Evolutionary conservation across 2,888 invertebrate genomes (phyloP), one percentile per base, ranked within the genome.

Genomic region (Eueremaeus valkanovi): DNA sequence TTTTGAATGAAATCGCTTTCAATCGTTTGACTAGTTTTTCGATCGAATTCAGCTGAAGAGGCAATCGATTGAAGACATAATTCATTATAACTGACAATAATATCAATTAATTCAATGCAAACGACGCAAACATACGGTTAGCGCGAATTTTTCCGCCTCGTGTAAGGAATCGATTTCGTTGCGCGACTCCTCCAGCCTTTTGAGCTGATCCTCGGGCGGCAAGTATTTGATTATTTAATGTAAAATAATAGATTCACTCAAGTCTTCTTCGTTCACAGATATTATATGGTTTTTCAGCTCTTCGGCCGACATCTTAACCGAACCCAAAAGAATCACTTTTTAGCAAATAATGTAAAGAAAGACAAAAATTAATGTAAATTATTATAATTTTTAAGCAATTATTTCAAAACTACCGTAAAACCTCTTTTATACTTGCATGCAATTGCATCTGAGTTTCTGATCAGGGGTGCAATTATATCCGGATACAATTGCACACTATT

Each of bases 121-220:
- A 31, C 42, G 36, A n/a, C 11, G 40, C 29, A 77, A 73, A 82
- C 85, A 83, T 82, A 89, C 88, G 36, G 92, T 92, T 0, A 95
- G 90, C 72, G 92, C 92, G 84, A 98, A 98, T 83, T 93, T 94
- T 83, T 99, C 99, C 0, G 97, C 94, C 80, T 95, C 95, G 0
- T 92, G 91, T 77, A 95, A 84, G 16, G 93, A 91, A 73, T 90
- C 88, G 81, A 91, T 91, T 24, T 88, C 87, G 77, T 89, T 89
- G 81, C 92, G 91, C 1, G 68, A 45, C 78, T 91, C 90, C 36
- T 92, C 89, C 11, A 99, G 84, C 80, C 92, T 90, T 79, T 90
- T 90, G 27, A 99, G 85, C 81, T 95, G 92, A 81, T 97, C 96
- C 76, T 92, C 90, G 3, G 91, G 90, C 0, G 99, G 98, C 78